A percentile compares a stretch with the other conserved stretches of the same genome.
Evolutionary conservation across 1,140 invertebrate genomes (phyloP).

Genomic region (Papilio xuthus): DNA sequence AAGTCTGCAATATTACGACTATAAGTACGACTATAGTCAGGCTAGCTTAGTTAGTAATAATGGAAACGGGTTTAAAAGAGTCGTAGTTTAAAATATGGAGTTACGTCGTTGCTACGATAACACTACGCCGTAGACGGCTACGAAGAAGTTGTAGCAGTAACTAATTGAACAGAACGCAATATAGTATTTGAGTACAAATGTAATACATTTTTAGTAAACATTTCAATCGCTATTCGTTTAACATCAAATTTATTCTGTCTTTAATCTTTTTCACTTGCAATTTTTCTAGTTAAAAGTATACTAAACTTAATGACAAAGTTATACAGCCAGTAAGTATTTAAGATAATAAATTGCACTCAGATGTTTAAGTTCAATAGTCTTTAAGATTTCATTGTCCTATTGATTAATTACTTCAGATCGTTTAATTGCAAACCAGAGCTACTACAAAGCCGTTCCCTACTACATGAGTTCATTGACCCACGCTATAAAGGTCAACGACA

Average conservation of each 20-base stretch:
- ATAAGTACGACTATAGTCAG: too few relatives aligned
- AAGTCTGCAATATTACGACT: too few relatives aligned
- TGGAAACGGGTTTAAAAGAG: background rate
- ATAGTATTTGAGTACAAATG: too few relatives aligned
- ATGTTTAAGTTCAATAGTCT: background rate
- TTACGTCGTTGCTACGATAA: conserved; percentile 24
- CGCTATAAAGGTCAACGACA: background rate
- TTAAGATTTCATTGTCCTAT: conserved; percentile 12
- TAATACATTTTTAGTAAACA: background rate
- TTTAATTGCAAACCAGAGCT: conserved; percentile 12
- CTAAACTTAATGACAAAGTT: background rate
- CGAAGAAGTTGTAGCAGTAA: conserved; percentile 27
- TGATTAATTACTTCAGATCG: conserved; percentile 26
- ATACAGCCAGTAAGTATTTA: too few relatives aligned
- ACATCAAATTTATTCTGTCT: too few relatives aligned
- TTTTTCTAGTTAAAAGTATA: background rate
- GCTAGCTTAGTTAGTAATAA: too few relatives aligned
- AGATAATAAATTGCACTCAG: background rate
- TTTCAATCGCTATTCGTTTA: too few relatives aligned
- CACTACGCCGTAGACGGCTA: conserved; percentile 21
- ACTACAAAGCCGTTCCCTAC: conserved; percentile 16
- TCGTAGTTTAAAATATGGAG: background rate
- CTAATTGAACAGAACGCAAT: conserved; percentile 10
- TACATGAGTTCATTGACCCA: conserved; percentile 29
- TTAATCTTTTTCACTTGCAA: too few relatives aligned